A percentile compares a stretch with the other conserved stretches of the same genome.
These are phyloP conservation scores for Brachypalpus laphriformis DNA, from an alignment of 2,888 invertebrate genomes.

Conservation along the genomic window DNA sequence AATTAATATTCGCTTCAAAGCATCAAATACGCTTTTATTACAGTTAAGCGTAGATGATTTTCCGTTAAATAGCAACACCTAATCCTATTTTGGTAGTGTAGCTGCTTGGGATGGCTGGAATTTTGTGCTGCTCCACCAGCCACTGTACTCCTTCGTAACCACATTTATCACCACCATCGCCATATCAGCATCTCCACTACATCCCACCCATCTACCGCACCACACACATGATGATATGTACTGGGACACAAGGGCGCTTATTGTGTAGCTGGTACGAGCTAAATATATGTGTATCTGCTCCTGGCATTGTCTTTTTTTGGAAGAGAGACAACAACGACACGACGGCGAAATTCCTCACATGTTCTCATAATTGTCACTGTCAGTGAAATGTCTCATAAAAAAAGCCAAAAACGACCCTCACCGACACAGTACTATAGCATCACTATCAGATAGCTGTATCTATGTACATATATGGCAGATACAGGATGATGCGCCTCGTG, in stretches of 20 bases:
- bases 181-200: neutral
- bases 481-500: conserved; percentile 33
- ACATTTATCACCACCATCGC: conserved; percentile 64
- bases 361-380: conserved; percentile 71
- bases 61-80: conserved; percentile 73
- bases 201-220: conserved; percentile 2
- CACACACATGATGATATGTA: conserved; percentile 11
- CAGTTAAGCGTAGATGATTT: conserved; percentile 70
- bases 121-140: conserved; percentile 4
- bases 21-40: conserved; percentile 68
- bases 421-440: conserved; percentile 4
- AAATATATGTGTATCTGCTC: conserved; percentile 28
- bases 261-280: neutral
- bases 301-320: conserved; percentile 58
- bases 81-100: conserved; percentile 61
- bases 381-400: conserved; percentile 62
- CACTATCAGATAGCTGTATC: neutral
- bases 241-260: neutral
- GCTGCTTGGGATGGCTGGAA: conserved; percentile 34
- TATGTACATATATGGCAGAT: neutral
- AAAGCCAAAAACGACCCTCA: conserved; percentile 47
- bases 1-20: conserved; percentile 71
- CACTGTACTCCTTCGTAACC: conserved; percentile 44
- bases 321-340: conserved; percentile 39
- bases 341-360: conserved; percentile 67